Base-by-base conservation (phyloP, 2,113 vertebrate genomes). In the Rhizomys pruinosus region DNA sequence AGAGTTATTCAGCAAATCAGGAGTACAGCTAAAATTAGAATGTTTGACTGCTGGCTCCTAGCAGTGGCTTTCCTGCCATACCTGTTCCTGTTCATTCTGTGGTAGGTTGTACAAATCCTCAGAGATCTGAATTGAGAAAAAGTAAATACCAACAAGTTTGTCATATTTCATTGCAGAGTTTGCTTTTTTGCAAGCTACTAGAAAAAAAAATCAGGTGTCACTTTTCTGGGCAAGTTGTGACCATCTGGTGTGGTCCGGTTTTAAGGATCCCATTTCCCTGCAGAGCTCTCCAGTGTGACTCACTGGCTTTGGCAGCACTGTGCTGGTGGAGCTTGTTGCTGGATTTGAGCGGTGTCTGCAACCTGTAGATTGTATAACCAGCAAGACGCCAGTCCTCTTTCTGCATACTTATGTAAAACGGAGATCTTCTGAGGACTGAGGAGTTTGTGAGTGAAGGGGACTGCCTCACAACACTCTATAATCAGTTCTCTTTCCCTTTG, bases 41-140 rank as follows among this genome's bases (percentile, higher is more conserved):
- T 7, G 23, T 89, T 90, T 61, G 34, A 27, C 23, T 63, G 64
- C 27, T 63, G 44, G 29, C 27, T 90, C 78, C 63, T 72, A 1
- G 6, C 73, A 80, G 29, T 73, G 25, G 32, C 55, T 39, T 88
- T 84, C 87, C 72, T 84, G 22, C 72, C 23, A 47, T 68, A 20
- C 34, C 63, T 19, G 42, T 73, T 92, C 29, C 42, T 92, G 84
- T 69, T 39, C 29, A 22, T 96, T 13, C 63, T 12, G 16, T 85
- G 32, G 7, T 84, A n/a, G 61, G n/a, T 55, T 66, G 1, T 47
- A n/a, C 86, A 27, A 79, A 16, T 86, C 64, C 61, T 42, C 91
- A 34, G 23, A n/a, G 11, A 29, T 74, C 61, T 82, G 57, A 86
- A 68, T 93, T 95, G 22, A 66, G 79, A 81, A 55, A 37, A 87